A percentile compares a stretch with the other conserved stretches of the same genome.
Conservation (phyloP, 2,113 vertebrate genomes). For the Malurus elegans region DNA sequence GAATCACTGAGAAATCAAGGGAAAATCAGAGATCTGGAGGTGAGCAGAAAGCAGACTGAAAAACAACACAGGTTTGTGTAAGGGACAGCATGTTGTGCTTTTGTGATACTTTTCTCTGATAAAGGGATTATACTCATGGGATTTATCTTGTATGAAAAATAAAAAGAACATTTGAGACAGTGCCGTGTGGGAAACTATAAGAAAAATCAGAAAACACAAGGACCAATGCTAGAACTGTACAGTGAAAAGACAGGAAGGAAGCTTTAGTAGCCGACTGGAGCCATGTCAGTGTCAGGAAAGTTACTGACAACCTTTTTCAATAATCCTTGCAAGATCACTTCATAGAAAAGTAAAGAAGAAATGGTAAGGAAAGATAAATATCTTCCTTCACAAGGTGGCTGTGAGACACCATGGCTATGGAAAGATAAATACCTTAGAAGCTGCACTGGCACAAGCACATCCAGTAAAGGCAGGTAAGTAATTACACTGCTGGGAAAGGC, state of each 20-base stretch:
- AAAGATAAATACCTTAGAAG: not conserved
- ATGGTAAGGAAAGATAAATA: not conserved
- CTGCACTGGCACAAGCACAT: not conserved
- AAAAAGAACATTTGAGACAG: not conserved
- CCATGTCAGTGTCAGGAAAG: not conserved
- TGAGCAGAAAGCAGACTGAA: not conserved
- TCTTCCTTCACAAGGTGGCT: not conserved
- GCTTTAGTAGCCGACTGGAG: not conserved
- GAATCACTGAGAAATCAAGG: not conserved
- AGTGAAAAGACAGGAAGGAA: not conserved
- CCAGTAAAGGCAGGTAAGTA: not conserved
- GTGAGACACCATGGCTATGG: not conserved
- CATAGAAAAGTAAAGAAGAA: not conserved
- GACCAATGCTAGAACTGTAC: not conserved
- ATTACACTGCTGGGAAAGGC: not conserved
- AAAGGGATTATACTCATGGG: not conserved
- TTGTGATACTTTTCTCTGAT: not conserved
- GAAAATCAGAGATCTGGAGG: not conserved
- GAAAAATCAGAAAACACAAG: not conserved
- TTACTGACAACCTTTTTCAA: not conserved
- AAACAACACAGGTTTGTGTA: not conserved
- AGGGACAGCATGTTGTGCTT: not conserved
- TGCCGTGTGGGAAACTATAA: not conserved
- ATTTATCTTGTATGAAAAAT: not conserved
- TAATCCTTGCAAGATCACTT: not conserved